These are phyloP conservation scores for Mastomys coucha DNA, from an alignment of 2,113 vertebrate genomes.

Conservation along the genomic window DNA sequence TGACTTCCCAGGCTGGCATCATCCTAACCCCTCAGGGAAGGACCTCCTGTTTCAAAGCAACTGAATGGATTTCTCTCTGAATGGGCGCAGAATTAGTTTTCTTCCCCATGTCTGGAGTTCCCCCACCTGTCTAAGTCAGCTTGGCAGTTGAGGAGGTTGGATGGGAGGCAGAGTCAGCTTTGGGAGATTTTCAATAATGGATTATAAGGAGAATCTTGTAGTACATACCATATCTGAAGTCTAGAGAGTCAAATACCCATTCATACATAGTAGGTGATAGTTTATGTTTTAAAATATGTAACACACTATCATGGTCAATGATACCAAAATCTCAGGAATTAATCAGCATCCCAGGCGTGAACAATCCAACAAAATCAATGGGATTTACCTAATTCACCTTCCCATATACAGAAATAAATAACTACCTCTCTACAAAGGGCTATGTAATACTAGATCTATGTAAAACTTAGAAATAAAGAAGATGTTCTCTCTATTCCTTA, in stretches of 20 bases:
- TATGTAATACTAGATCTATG: background rate
- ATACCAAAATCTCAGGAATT: constrained; percentile 30
- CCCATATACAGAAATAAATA: background rate
- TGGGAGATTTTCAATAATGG: background rate
- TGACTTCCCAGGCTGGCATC: background rate
- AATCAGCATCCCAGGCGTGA: constrained; percentile 30
- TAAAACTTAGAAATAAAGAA: constrained; percentile 42
- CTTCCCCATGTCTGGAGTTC: background rate
- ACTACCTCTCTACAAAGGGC: background rate
- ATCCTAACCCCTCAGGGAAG: background rate
- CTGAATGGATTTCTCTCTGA: background rate
- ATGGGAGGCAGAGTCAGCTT: background rate
- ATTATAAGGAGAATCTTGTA: constrained; percentile 18
- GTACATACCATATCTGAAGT: background rate
- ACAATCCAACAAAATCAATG: constrained; percentile 48
- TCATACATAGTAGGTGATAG: background rate
- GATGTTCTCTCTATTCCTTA: constrained; percentile 1
- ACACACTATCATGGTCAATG: background rate
- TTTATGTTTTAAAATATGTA: constrained; percentile 71
- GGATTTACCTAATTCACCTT: constrained; percentile 41
- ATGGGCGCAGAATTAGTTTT: background rate
- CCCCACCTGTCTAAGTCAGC: background rate
- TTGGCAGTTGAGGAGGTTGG: background rate
- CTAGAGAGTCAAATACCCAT: constrained; percentile 9
- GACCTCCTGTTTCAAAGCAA: background rate